Base-by-base conservation (phyloP, 2,888 invertebrate genomes). In the Xestoiulus laeticollis region DNA sequence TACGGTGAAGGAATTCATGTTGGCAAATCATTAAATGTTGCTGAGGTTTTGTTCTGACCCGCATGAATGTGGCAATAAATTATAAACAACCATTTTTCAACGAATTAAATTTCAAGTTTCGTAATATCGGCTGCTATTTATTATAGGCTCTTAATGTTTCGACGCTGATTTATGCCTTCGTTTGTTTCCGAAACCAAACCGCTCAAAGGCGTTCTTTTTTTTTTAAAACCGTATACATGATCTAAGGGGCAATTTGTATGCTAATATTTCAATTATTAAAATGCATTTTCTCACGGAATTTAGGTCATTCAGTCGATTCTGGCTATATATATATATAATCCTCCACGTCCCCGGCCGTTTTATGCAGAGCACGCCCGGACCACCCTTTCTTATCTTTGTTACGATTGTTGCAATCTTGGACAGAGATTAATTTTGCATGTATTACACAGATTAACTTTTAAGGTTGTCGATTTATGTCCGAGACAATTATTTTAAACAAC, bases 211-310 rank as follows among this genome's bases (percentile, higher is more conserved):
- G 53, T 68, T 68, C 19, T 48, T 59, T 68, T 68, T 68, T 68
- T 48, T 59, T 53, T 53, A 4, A 53, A 53, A n/a, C n/a, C n/a
- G n/a, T n/a, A n/a, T n/a, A n/a, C 68, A 68, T 68, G 68, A 68
- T 84, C 84, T 84, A 33, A 84, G 43, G 43, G 19, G 43, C 43
- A 33, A 84, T 84, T 84, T 84, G 84, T 84, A 84, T 84, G 43
- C 43, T 38, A 84, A 84, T 33, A 84, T 84, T 84, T 84, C 43
- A 84, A 84, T 84, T 84, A 84, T 84, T 84, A 84, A 84, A 84
- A 84, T 84, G 33, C 43, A 14, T 84, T 84, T 43, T 84, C 84
- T 38, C 84, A 43, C 84, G 84, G 84, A 84, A 84, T 84, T 84
- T 84, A 22, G 84, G 84, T 84, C 84, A 84, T 33, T 43, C 84